Conservation (phyloP, 1,140 invertebrate genomes). For the Leucophenga varia region DNA sequence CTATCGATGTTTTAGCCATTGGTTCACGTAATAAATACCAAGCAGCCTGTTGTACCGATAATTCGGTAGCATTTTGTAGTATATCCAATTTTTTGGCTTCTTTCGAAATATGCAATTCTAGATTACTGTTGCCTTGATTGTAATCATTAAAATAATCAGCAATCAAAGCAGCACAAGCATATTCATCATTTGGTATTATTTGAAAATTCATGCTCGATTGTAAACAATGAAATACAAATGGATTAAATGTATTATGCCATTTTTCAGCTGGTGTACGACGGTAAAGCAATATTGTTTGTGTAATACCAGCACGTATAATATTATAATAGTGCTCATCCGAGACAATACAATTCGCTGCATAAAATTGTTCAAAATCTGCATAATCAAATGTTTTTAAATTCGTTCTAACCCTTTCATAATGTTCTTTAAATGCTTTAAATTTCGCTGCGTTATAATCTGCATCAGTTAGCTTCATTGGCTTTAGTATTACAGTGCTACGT, state of each 20-base stretch:
- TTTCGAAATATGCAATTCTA: conserved; percentile 47
- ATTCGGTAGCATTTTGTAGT: conserved; percentile 26
- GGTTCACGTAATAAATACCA: conserved; percentile 37
- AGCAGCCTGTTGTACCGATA: conserved; percentile 39
- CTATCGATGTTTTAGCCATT: conserved; percentile 29
- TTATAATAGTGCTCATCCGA: conserved; percentile 31
- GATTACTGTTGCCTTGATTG: conserved; percentile 49
- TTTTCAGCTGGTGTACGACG: conserved; percentile 30
- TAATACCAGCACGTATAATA: conserved; percentile 31
- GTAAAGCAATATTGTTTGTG: conserved; percentile 24
- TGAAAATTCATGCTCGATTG: conserved; percentile 53
- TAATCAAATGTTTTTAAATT: conserved; percentile 3
- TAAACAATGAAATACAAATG: conserved; percentile 31
- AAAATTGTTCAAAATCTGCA: neutral
- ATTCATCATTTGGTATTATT: conserved; percentile 52
- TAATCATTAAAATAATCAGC: conserved; percentile 39
- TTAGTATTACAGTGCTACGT: conserved; percentile 25
- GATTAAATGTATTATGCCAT: conserved; percentile 45
- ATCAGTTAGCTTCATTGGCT: conserved; percentile 26
- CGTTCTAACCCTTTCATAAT: no score
- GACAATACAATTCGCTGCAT: conserved; percentile 1
- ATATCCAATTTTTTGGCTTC: conserved; percentile 35
- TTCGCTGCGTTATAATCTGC: neutral
- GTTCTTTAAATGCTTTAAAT: conserved; percentile 9
- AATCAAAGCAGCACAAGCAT: conserved; percentile 40